Percentiles rank a stretch among this genome's conserved stretches.
Evolutionary conservation across 2,113 vertebrate genomes (phyloP).

Genomic region (Canis aureus): DNA sequence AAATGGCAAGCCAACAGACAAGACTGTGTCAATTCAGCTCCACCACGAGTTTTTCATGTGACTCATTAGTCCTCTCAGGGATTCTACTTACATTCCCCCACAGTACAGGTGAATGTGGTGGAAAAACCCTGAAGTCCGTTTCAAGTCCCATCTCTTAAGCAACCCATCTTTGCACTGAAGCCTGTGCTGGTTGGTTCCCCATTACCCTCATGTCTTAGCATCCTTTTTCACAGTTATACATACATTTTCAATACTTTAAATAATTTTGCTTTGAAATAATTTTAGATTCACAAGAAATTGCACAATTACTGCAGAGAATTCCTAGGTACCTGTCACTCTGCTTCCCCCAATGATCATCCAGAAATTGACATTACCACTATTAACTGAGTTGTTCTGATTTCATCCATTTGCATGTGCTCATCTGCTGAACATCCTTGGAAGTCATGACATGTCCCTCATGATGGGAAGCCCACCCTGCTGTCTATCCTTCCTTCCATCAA

Average conservation of each 20-base stretch:
- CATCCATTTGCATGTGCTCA: fast-evolving
- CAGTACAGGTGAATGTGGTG: neutral
- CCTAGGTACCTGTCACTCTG: neutral
- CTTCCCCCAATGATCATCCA: fast-evolving
- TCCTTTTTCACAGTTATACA: neutral
- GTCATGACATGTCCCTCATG: fast-evolving
- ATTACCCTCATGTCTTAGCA: neutral
- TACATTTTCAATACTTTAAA: neutral
- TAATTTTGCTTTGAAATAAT: neutral
- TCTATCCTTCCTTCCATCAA: neutral
- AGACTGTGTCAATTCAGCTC: neutral
- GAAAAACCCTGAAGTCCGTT: neutral
- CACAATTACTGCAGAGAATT: neutral
- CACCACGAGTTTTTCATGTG: fast-evolving
- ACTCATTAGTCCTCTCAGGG: no score
- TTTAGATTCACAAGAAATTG: neutral
- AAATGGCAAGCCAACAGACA: fast-evolving
- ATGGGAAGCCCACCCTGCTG: fast-evolving
- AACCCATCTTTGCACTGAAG: no score
- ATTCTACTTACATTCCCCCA: neutral
- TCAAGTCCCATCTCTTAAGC: neutral
- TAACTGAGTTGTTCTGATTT: neutral
- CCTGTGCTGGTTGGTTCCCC: no score
- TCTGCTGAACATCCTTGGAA: neutral
- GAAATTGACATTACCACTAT: fast-evolving